Conservation (phyloP, 2,113 vertebrate genomes). For the Dasyprocta punctata region DNA sequence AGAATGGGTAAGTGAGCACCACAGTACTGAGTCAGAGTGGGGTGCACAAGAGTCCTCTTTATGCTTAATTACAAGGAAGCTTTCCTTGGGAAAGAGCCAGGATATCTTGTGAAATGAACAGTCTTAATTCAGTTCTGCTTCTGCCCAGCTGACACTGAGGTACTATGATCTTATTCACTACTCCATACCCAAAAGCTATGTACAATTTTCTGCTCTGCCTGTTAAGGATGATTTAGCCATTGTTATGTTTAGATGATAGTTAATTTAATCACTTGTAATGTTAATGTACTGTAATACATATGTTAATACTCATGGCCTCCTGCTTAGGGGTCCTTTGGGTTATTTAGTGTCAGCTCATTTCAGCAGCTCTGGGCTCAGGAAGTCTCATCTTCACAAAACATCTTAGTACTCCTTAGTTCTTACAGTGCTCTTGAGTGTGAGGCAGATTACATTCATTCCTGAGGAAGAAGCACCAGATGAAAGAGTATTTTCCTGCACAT, state of each 20-base stretch:
- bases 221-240: slow-evolving; percentile 58
- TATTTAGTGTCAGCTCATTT: slow-evolving; percentile 65
- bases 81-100: slow-evolving; percentile 56
- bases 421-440: slow-evolving; percentile 17
- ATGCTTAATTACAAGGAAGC: slow-evolving; percentile 53
- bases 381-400: slow-evolving; percentile 19
- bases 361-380: neutral
- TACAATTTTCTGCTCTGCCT: slow-evolving; percentile 72
- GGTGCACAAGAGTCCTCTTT: neutral
- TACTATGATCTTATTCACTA: slow-evolving; percentile 51
- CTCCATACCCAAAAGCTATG: slow-evolving; percentile 3
- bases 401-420: slow-evolving; percentile 58
- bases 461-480: neutral
- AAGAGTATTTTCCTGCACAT: neutral
- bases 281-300: slow-evolving; percentile 40
- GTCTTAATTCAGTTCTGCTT: slow-evolving; percentile 56
- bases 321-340: slow-evolving; percentile 16
- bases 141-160: neutral
- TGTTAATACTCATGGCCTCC: slow-evolving; percentile 48
- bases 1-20: neutral
- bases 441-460: neutral
- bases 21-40: neutral
- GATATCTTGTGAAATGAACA: neutral
- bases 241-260: slow-evolving; percentile 47
- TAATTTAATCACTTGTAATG: slow-evolving; percentile 65